A percentile compares a stretch with the other conserved stretches of the same genome.
These are phyloP conservation scores for Palloptera scutellata DNA, from an alignment of 2,888 invertebrate species.

Conservation along the genomic window DNA sequence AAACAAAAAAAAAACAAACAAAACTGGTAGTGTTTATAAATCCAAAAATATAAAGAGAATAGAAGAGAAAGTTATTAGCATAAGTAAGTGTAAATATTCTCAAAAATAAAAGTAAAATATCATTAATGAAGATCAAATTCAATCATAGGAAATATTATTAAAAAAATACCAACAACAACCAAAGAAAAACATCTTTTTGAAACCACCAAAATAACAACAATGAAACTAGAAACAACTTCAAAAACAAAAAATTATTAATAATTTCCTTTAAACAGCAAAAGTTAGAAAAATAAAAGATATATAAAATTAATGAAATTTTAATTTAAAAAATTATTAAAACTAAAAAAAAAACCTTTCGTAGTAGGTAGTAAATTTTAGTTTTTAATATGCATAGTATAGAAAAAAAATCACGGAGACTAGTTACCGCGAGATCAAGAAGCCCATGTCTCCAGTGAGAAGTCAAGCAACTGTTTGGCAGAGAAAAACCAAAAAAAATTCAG, in stretches of 20 bases:
- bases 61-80: constrained; percentile 25
- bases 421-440: too few relatives aligned
- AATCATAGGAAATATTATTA: constrained; percentile 11
- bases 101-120: constrained; percentile 13
- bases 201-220: constrained; percentile 21
- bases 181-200: constrained; percentile 19
- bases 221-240: neutral
- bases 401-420: too few relatives aligned
- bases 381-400: too few relatives aligned
- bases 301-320: neutral
- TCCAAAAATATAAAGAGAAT: neutral
- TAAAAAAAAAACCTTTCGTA: neutral
- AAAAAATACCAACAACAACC: constrained; percentile 24
- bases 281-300: constrained; percentile 1
- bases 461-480: too few relatives aligned
- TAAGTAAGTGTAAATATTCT: constrained; percentile 11
- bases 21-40: too few relatives aligned
- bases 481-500: too few relatives aligned
- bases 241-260: constrained; percentile 1
- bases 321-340: too few relatives aligned
- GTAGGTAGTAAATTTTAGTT: too few relatives aligned
- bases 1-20: too few relatives aligned
- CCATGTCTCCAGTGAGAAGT: too few relatives aligned
- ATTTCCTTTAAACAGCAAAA: constrained; percentile 14
- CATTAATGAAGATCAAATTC: constrained; percentile 2